Base-by-base conservation (phyloP, 2,888 invertebrate genomes). In the Fragum sueziense region DNA sequence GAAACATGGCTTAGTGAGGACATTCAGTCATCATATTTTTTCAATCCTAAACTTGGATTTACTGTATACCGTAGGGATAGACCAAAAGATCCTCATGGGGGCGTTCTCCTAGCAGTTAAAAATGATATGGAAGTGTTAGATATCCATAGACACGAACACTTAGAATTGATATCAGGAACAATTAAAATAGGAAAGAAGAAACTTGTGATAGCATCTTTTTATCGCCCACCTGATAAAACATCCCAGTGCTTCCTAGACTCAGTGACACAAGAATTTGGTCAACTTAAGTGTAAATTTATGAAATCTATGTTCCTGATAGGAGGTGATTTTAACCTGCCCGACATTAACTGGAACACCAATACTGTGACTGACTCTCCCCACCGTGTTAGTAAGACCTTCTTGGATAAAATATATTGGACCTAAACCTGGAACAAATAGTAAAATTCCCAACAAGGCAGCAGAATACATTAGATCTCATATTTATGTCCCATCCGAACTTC, bases 181-280 rank as follows among this genome's bases (percentile, higher is more conserved):
- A 68, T 41, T n/a, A 41, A 41, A 25, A 29, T 41, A 22, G 68
- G 37, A 4, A 25, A 41, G 4, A 68, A 68, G 68, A 68, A 68
- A 25, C 14, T 25, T 17, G 27, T 68, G 2, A n/a, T 41, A 2
- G 25, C 1, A 2, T n/a, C 69, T 29, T 69, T 69, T n/a, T 69
- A 52, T 25, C 59, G 59, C 17, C 70, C 70, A 57, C 70, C 70
- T 9, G 20, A 70, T 25, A 70, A 34, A 27, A 70, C 59, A 11
- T 20, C 27, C 31, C n/a, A 14, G 9, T 33, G 9, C 1, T 70
- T 59, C 20, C 25, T 70, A 41, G 41, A 27, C 17, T 7, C 11
- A 9, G 70, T 70, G 41, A 59, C 34, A 37, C 31, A 25, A 2
- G 34, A 22, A 37, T 59, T 70, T 68, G 27, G 25, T 9, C 17